Percentiles rank a stretch among this genome's conserved stretches.
Evolutionary conservation across 2,888 invertebrate genomes (phyloP).

Genomic region (Pollenia amentaria): DNA sequence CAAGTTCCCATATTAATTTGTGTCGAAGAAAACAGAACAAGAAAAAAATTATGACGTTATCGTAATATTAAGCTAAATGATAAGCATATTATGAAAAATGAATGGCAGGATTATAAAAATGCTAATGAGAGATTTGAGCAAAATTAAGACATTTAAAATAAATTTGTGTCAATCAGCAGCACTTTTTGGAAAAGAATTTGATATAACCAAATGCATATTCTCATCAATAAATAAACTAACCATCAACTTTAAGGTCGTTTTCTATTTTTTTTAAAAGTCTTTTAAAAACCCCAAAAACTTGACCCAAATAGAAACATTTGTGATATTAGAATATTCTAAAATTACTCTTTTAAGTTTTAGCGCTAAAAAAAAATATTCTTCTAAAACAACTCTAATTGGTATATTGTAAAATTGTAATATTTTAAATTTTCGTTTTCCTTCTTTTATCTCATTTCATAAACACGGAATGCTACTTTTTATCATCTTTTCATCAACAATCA

Average conservation of each 20-base stretch:
- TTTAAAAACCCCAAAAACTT: not conserved
- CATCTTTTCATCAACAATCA: slow-evolving; percentile 40
- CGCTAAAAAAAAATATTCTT: slow-evolving; percentile 56
- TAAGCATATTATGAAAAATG: no score
- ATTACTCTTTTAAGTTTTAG: slow-evolving; percentile 68
- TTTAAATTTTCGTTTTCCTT: slow-evolving; percentile 52
- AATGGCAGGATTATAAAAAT: no score
- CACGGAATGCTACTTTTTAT: slow-evolving; percentile 70
- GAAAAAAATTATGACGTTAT: no score
- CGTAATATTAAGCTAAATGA: no score
- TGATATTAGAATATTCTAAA: slow-evolving; percentile 73
- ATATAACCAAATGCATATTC: no score
- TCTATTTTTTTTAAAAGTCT: no score
- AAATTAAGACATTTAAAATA: not conserved
- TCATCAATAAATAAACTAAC: no score
- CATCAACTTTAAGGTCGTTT: not conserved
- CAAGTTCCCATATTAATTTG: no score
- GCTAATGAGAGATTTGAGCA: not conserved
- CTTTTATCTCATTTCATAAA: slow-evolving; percentile 67
- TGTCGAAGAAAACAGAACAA: no score
- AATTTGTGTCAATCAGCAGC: no score
- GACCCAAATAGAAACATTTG: slow-evolving; percentile 48
- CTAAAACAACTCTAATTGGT: slow-evolving; percentile 56
- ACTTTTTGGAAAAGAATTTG: no score
- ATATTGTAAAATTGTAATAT: slow-evolving; percentile 30